Evolutionary conservation across 2,113 vertebrate species (phyloP).

Genomic region (Pimephales promelas): DNA sequence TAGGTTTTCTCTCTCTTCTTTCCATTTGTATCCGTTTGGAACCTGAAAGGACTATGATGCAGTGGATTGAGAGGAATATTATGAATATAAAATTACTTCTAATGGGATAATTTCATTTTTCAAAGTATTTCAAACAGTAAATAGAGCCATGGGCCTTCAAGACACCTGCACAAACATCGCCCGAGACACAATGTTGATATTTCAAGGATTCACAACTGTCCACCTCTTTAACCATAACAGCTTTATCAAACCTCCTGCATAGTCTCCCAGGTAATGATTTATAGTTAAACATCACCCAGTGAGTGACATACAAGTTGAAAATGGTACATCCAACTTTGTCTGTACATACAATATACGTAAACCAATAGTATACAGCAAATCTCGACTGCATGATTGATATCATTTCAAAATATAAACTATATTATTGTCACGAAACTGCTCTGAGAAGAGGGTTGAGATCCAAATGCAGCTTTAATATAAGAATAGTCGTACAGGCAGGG

Average conservation of each 20-base stretch:
- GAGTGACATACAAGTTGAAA: not conserved
- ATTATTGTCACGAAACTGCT: too few species aligned
- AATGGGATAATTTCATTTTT: not conserved
- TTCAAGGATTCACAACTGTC: conserved; percentile 49
- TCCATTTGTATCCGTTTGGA: not conserved
- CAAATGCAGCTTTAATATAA: too few species aligned
- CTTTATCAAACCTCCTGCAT: not conserved
- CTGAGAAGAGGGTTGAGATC: too few species aligned
- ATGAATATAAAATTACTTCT: not conserved
- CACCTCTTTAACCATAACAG: not conserved
- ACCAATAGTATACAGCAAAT: not conserved
- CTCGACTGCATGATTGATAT: not conserved
- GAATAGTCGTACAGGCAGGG: too few species aligned
- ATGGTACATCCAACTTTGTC: not conserved
- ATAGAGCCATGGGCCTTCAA: not conserved
- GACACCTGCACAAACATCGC: conserved; percentile 37
- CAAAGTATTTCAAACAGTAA: not conserved
- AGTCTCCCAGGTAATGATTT: not conserved
- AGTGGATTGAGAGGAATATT: not conserved
- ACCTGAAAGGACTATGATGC: not conserved
- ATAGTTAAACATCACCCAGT: not conserved
- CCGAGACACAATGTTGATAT: conserved; percentile 62
- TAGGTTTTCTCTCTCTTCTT: not conserved
- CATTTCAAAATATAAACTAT: too few species aligned
- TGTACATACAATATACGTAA: not conserved